Base-by-base conservation (phyloP, 2,113 vertebrate species). In the Sigmodon hispidus region DNA sequence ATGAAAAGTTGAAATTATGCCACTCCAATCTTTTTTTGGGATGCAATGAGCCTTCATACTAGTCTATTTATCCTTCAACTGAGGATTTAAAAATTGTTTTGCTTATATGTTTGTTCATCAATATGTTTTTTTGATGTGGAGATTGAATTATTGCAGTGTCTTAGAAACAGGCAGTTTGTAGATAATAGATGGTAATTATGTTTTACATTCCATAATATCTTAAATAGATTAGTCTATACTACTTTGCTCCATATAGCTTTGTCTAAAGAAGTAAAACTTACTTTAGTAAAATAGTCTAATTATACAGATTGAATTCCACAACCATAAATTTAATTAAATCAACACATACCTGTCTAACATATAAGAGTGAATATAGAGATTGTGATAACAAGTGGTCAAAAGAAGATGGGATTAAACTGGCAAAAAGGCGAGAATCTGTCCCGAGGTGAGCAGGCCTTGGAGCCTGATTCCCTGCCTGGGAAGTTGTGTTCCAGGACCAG, bases 261-360 rank as follows among this genome's bases (percentile, higher is more conserved):
- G 73, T 19, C 26, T 55, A 24, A 61, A 29, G 11, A 86, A 48
- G 24, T 91, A 85, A 91, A 92, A 63, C 0, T 45, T 4, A 0
- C 83, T 80, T 91, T 36, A 21, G 17, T 50, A 50, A 87, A 65
- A 87, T 70, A 90, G n/a, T 34, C 17, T 85, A 65, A 65, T 96
- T 21, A 93, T 50, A 1, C 40, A 89, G 21, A n/a, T 0, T 97
- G 7, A 95, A 75, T 73, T 96, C 92, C 94, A 5, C 85, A 94
- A 94, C 50, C 0, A 22, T 1, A 79, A 8, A 52, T 73, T 83
- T 85, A 81, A 15, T 67, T 76, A 67, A 84, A 36, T 10, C 5
- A 80, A 52, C 83, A 69, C 48, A 70, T 59, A 43, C 55, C 31
- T 73, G n/a, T 43, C 85, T 89, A 73, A 50, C 52, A 76, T 80